Percentiles rank a stretch among this genome's conserved stretches.
Evolutionary conservation across 2,888 invertebrate genomes (phyloP).

Genomic region (Eudasyphora cyanicolor): DNA sequence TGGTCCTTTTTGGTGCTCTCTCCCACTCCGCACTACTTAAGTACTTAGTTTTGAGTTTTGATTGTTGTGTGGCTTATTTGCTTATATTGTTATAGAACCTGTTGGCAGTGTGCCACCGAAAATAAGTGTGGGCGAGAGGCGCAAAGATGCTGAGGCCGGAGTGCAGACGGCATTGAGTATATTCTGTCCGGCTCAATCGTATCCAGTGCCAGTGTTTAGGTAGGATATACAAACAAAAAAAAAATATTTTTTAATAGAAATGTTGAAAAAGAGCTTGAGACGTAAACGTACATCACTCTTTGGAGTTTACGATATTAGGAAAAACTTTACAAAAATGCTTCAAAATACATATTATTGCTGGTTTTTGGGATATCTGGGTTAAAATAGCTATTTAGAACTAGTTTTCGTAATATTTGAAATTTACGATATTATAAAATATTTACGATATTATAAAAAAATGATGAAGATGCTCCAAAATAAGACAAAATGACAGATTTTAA

Average conservation of each 20-base stretch:
- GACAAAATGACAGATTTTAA: too few species aligned
- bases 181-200: slow-evolving; percentile 88
- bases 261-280: not conserved
- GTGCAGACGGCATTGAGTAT: slow-evolving; percentile 82
- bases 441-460: not conserved
- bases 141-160: slow-evolving; percentile 81
- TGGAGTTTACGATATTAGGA: not conserved
- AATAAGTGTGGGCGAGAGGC: slow-evolving; percentile 83
- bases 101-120: slow-evolving; percentile 81
- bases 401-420: too few species aligned
- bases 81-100: slow-evolving; percentile 81
- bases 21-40: slow-evolving; percentile 3
- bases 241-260: too few species aligned
- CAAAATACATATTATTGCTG: too few species aligned
- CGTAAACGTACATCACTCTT: not conserved
- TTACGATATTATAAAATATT: not conserved
- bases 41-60: slow-evolving; percentile 18
- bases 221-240: slow-evolving; percentile 70
- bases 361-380: too few species aligned
- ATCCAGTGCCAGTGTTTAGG: slow-evolving; percentile 83
- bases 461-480: too few species aligned
- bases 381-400: too few species aligned
- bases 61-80: slow-evolving; percentile 30
- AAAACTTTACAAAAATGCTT: too few species aligned
- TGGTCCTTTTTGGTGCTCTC: not conserved